Evolutionary conservation across 1,140 invertebrate species (phyloP).

Genomic region (Orussus abietinus): DNA sequence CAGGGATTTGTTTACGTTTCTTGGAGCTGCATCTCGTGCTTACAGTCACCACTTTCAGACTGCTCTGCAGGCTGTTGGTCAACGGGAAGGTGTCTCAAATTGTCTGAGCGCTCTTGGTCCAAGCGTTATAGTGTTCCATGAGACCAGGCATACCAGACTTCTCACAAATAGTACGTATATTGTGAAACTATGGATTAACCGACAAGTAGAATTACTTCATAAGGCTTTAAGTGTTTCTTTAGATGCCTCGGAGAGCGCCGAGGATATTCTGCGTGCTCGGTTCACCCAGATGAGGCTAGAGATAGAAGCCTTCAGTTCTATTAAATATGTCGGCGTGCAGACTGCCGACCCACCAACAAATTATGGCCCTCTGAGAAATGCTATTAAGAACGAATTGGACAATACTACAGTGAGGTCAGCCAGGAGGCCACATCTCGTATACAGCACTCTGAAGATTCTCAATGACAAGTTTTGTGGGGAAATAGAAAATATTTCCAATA

Average conservation of each 20-base stretch:
- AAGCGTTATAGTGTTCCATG: slow-evolving; percentile 76
- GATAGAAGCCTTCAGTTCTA: slow-evolving; percentile 69
- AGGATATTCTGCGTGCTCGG: slow-evolving; percentile 62
- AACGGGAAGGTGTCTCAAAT: slow-evolving; percentile 52
- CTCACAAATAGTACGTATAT: slow-evolving; percentile 44
- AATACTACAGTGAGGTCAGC: slow-evolving; percentile 68
- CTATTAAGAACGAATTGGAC: slow-evolving; percentile 57
- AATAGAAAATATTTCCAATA: slow-evolving; percentile 59
- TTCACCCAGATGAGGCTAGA: slow-evolving; percentile 63
- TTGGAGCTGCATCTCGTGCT: slow-evolving; percentile 72
- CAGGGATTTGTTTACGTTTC: slow-evolving; percentile 75
- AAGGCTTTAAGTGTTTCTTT: slow-evolving; percentile 17
- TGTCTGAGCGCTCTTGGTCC: slow-evolving; percentile 64
- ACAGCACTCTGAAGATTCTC: slow-evolving; percentile 65
- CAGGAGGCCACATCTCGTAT: slow-evolving; percentile 64
- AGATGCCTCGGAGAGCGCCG: slow-evolving; percentile 60
- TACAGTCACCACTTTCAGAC: slow-evolving; percentile 72
- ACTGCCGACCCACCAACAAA: slow-evolving; percentile 55
- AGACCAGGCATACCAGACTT: slow-evolving; percentile 71
- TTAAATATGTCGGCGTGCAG: slow-evolving; percentile 68
- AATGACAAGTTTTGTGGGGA: slow-evolving; percentile 76
- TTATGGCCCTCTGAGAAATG: slow-evolving; percentile 50
- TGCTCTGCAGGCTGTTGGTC: slow-evolving; percentile 59
- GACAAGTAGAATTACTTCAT: slow-evolving; percentile 5
- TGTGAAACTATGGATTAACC: slow-evolving; percentile 7